Base-by-base conservation (phyloP, 2,113 vertebrate genomes). In the Deroptyus accipitrinus region DNA sequence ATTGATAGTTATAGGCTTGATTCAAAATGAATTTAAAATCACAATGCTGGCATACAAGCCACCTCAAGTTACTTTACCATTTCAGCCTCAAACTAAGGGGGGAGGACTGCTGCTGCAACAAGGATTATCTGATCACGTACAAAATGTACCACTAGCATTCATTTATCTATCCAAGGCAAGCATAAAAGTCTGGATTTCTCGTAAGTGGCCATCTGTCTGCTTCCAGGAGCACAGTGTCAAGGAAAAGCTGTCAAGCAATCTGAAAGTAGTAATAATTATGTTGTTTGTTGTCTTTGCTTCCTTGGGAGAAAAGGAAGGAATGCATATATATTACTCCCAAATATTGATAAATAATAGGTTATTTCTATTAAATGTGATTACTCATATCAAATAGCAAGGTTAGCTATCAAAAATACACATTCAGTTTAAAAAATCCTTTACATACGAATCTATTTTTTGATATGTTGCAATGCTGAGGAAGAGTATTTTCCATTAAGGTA, bases 1-100 rank as follows among this genome's bases (percentile, higher is more conserved):
- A 92, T 19, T 92, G 90, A 92, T 95, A 91, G 90, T 54, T 89
- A 37, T n/a, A 86, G 48, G 39, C 75, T 73, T 61, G 31, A 39
- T 79, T 91, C 82, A 85, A 86, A 92, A 89, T 14, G 28, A 74
- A 86, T 91, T 82, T 83, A 59, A 89, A 78, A 83, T 74, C 66
- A 17, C 64, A 62, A 30, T 52, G 46, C 33, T 74, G 13, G 27
- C 72, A 73, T 92, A 55, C 19, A 92, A 92, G 91, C 52, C 55
- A 77, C 42, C 41, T 90, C 83, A 48, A 74, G 87, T 95, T 81
- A 82, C 88, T 92, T 76, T 3, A 66, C 49, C 61, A 42, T 84
- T 86, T 75, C 73, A 75, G 39, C 10, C 62, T 83, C 35, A 79
- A 73, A 41, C 35, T 46, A 33, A 88, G 41, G 35, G 84, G 41